These are phyloP conservation scores for Streptopelia turtur DNA, from an alignment of 2,797 vertebrate species.

Conservation along the genomic window DNA sequence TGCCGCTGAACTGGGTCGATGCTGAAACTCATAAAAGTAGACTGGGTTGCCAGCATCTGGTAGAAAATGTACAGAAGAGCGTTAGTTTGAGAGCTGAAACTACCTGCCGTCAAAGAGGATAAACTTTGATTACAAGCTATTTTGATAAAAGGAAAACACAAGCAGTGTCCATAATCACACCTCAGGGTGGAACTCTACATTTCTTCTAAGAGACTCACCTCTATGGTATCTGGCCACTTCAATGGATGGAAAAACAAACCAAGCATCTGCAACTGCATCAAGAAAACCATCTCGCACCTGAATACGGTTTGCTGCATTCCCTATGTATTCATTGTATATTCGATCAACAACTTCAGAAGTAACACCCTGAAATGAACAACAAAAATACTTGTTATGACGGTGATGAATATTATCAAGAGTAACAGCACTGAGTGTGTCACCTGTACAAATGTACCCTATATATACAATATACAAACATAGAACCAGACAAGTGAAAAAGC, in stretches of 20 bases:
- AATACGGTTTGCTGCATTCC: constrained; percentile 45
- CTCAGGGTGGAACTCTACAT: neutral
- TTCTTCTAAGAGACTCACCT: constrained; percentile 76
- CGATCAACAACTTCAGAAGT: neutral
- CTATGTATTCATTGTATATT: constrained; percentile 58
- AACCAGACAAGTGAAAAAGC: neutral
- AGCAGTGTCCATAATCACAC: neutral
- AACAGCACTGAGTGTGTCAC: too few species aligned
- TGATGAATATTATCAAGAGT: neutral
- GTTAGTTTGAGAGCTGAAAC: neutral
- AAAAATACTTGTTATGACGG: neutral
- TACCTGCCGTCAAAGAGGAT: neutral
- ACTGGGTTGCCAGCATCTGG: constrained; percentile 82
- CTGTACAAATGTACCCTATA: neutral
- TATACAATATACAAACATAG: neutral
- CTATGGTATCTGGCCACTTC: constrained; percentile 80
- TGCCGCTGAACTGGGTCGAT: constrained; percentile 67
- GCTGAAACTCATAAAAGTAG: constrained; percentile 87
- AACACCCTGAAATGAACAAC: neutral
- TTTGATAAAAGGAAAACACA: neutral
- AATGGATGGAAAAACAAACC: constrained; percentile 78
- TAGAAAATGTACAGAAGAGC: neutral
- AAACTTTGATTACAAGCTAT: neutral
- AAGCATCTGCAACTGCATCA: constrained; percentile 76
- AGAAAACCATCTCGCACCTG: constrained; percentile 78